A percentile compares a stretch with the other conserved stretches of the same genome.
These are phyloP conservation scores for Cantharis lateralis DNA, from an alignment of 2,888 invertebrate species.

Conservation along the genomic window DNA sequence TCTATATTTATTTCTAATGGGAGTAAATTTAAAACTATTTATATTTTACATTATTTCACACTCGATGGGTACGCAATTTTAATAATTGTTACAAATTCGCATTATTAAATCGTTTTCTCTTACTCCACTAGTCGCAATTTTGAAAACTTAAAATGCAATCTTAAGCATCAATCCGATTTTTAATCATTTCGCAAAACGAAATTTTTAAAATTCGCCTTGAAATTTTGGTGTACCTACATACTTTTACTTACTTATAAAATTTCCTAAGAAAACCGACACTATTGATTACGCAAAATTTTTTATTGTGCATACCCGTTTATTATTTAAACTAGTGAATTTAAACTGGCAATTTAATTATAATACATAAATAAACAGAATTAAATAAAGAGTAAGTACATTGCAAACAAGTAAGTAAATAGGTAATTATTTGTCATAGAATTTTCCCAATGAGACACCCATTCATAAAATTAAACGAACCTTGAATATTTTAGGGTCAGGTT, in stretches of 20 bases:
- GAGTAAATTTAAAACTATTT: background rate
- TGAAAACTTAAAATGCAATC: background rate
- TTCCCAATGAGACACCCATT: background rate
- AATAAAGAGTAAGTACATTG: background rate
- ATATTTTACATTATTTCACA: background rate
- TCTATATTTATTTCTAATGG: background rate
- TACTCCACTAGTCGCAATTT: background rate
- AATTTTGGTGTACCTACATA: background rate
- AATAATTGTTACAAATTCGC: background rate
- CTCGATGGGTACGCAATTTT: background rate
- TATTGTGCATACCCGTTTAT: background rate
- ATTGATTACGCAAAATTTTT: background rate
- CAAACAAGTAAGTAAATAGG: background rate
- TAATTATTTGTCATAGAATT: background rate
- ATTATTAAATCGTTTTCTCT: background rate
- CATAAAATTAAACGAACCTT: background rate
- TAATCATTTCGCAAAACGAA: background rate
- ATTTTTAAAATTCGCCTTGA: background rate
- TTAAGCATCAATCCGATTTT: background rate
- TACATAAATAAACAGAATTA: background rate
- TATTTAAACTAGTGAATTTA: background rate
- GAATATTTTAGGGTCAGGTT: background rate
- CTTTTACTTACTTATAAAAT: background rate
- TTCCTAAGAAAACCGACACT: background rate
- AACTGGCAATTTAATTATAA: background rate